phyloP scores from a whole-genome alignment of 2,888 invertebrate genomes.

The Celastrina argiolus region DNA sequence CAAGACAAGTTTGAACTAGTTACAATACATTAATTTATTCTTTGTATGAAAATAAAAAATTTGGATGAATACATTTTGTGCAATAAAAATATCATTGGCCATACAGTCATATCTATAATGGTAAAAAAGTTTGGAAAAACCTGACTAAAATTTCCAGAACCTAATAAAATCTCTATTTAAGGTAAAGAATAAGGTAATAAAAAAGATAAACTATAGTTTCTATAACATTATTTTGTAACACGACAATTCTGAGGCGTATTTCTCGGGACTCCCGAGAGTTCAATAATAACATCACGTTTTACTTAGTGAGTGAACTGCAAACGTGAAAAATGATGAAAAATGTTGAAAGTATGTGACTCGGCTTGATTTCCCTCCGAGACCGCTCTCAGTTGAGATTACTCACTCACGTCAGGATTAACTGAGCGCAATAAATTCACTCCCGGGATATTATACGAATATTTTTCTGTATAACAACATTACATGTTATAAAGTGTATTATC shows the following conservation, averaged over 20 bases:
- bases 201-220: no score
- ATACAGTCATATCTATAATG: no score
- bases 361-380: constrained; percentile 59
- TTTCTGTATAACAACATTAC: constrained; percentile 25
- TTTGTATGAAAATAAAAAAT: no score
- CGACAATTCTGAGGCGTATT: not conserved
- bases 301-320: not conserved
- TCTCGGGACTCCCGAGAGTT: not conserved
- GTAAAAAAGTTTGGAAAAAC: no score
- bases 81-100: no score
- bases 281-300: constrained; percentile 8
- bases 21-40: no score
- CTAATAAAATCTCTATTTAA: no score
- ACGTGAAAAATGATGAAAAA: constrained; percentile 68
- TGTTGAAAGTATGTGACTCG: constrained; percentile 62
- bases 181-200: no score
- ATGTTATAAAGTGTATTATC: not conserved
- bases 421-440: constrained; percentile 45
- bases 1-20: no score
- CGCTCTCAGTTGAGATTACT: constrained; percentile 45
- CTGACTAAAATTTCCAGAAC: no score
- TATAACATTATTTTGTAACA: not conserved
- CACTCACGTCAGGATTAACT: constrained; percentile 54
- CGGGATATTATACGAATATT: constrained; percentile 32
- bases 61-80: no score